Conservation (phyloP, 2,888 invertebrate genomes). For the Apamea epomidion region DNA sequence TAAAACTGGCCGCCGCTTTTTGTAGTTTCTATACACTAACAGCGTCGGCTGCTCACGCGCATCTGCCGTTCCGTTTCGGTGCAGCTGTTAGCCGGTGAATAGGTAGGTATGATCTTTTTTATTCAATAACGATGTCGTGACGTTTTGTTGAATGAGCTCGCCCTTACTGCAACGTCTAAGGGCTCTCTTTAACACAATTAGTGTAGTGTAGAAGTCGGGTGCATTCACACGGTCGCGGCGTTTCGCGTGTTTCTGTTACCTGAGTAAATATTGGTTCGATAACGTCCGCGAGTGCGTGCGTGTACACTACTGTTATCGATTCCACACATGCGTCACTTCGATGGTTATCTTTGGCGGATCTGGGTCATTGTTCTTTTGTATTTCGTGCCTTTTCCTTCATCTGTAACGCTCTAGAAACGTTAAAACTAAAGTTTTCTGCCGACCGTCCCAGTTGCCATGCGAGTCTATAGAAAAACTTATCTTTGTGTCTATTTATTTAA, state of each 20-base stretch:
- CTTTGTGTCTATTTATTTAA: constrained; percentile 55
- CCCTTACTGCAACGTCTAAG: constrained; percentile 76
- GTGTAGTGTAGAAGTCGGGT: constrained; percentile 69
- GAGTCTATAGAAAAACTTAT: constrained; percentile 42
- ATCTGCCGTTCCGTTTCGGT: constrained; percentile 86
- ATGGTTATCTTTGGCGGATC: constrained; percentile 88
- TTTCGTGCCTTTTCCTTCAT: constrained; percentile 71
- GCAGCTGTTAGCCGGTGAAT: constrained; percentile 87
- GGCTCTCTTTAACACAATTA: constrained; percentile 80
- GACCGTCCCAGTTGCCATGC: constrained; percentile 47
- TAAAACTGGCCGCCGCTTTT: constrained; percentile 76
- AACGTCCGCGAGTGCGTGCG: constrained; percentile 86
- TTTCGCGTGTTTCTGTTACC: constrained; percentile 85
- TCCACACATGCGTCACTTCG: constrained; percentile 89
- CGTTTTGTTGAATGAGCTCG: constrained; percentile 76
- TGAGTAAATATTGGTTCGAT: constrained; percentile 88
- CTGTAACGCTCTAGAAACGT: constrained; percentile 51
- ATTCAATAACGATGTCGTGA: constrained; percentile 76
- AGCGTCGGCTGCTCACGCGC: constrained; percentile 83
- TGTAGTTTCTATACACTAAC: constrained; percentile 79
- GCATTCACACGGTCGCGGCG: constrained; percentile 82
- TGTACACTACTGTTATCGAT: constrained; percentile 89
- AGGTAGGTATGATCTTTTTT: constrained; percentile 84
- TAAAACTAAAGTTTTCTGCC: constrained; percentile 12
- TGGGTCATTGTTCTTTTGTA: constrained; percentile 90